phyloP scores from a whole-genome alignment of 1,140 invertebrate species.

The Limonius californicus region DNA sequence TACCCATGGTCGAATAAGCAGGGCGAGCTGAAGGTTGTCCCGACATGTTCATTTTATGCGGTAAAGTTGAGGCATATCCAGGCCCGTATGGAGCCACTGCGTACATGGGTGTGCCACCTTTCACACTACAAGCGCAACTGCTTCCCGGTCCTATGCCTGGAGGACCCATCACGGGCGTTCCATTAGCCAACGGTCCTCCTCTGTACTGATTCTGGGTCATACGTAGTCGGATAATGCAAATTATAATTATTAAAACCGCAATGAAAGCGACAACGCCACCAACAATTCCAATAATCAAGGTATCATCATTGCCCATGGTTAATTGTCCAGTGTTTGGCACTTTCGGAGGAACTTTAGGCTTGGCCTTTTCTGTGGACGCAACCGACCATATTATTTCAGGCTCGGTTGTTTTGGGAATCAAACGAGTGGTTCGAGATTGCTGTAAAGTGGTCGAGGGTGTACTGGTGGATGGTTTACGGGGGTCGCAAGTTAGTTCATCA shows the following conservation, averaged over 20 bases:
- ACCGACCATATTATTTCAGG: constrained; percentile 86
- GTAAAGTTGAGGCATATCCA: constrained; percentile 57
- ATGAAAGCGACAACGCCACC: constrained; percentile 88
- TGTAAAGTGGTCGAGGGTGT: constrained; percentile 47
- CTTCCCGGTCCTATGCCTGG: constrained; percentile 50
- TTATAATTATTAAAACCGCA: constrained; percentile 79
- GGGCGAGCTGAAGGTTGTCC: constrained; percentile 46
- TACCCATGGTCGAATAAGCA: constrained; percentile 48
- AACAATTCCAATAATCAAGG: constrained; percentile 86
- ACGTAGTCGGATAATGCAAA: constrained; percentile 75
- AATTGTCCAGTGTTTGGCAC: constrained; percentile 55
- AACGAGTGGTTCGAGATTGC: constrained; percentile 47
- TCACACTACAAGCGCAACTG: constrained; percentile 50
- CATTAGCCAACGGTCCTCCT: constrained; percentile 59
- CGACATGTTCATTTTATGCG: constrained; percentile 52
- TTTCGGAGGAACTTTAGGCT: constrained; percentile 52
- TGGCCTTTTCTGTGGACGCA: constrained; percentile 56
- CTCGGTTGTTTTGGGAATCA: constrained; percentile 60
- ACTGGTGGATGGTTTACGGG: constrained; percentile 53
- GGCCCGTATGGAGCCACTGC: constrained; percentile 52
- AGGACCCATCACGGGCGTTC: constrained; percentile 48
- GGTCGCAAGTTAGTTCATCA: constrained; percentile 74
- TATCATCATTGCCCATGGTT: constrained; percentile 78
- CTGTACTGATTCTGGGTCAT: constrained; percentile 64
- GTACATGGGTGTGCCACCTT: constrained; percentile 51